Evolutionary conservation across 2,113 vertebrate genomes (phyloP).

Genomic region (Trinectes maculatus): DNA sequence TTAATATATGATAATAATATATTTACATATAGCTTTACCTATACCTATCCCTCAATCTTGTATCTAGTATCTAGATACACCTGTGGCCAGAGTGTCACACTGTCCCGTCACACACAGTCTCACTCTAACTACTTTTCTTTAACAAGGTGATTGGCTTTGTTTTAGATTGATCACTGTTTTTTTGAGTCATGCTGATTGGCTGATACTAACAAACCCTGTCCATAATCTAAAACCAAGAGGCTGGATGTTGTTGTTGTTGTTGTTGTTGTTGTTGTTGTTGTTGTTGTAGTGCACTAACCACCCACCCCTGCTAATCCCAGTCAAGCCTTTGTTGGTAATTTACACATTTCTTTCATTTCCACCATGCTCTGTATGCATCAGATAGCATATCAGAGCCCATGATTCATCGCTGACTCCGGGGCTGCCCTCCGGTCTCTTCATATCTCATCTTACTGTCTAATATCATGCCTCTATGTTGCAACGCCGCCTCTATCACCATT

Average conservation of each 20-base stretch:
- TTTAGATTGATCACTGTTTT: constrained; percentile 39
- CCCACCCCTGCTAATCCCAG: constrained; percentile 28
- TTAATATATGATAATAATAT: no score
- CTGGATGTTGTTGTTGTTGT: constrained; percentile 19
- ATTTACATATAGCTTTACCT: no score
- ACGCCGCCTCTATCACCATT: constrained; percentile 61
- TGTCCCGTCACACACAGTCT: neutral
- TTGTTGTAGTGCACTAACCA: constrained; percentile 17
- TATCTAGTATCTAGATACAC: no score
- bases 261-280: no score
- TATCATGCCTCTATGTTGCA: constrained; percentile 39
- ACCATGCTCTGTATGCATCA: constrained; percentile 53
- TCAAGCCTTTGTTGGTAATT: constrained; percentile 30
- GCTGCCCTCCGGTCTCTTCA: constrained; percentile 42
- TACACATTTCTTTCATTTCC: constrained; percentile 45
- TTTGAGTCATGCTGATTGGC: constrained; percentile 45
- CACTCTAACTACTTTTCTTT: neutral
- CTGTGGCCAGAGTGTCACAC: neutral
- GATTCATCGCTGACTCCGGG: constrained; percentile 58
- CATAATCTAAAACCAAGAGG: constrained; percentile 27
- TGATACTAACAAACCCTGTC: no score
- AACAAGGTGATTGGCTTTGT: constrained; percentile 12
- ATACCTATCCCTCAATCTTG: no score
- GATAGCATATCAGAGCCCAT: constrained; percentile 56
- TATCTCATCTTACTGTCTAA: constrained; percentile 71